phyloP scores from a whole-genome alignment of 2,888 invertebrate species.

The Pristionchus maxplancki region DNA sequence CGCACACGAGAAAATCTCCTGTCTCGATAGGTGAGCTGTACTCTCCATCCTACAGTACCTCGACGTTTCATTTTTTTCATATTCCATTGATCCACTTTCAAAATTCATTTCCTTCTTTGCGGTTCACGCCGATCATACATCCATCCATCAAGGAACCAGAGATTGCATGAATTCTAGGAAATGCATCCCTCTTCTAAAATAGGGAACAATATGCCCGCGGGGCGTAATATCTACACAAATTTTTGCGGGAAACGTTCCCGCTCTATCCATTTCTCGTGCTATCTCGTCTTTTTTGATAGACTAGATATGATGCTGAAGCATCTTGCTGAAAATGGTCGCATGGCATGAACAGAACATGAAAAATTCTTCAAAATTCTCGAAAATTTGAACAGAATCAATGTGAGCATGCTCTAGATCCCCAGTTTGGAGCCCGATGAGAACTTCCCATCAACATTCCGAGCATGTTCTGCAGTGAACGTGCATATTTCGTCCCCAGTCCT shows the following conservation, averaged over 20 bases:
- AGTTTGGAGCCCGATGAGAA: background rate
- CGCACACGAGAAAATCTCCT: too few relatives aligned
- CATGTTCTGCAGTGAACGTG: background rate
- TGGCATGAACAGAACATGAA: too few relatives aligned
- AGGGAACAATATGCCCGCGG: background rate
- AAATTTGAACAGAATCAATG: background rate
- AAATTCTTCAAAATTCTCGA: too few relatives aligned
- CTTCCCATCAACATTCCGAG: background rate
- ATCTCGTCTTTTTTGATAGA: background rate
- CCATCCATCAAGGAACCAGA: background rate
- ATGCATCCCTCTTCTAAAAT: background rate
- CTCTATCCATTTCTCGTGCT: background rate
- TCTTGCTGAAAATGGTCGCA: too few relatives aligned
- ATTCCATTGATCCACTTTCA: too few relatives aligned
- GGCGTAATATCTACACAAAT: background rate
- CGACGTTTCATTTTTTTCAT: too few relatives aligned
- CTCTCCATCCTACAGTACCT: too few relatives aligned
- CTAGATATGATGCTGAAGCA: too few relatives aligned
- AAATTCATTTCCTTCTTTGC: background rate
- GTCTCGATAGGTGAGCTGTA: too few relatives aligned
- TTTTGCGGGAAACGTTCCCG: background rate
- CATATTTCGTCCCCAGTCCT: background rate
- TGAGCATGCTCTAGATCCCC: background rate
- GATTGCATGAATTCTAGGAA: background rate
- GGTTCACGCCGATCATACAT: too few relatives aligned